Evolutionary conservation across 2,113 vertebrate genomes (phyloP).

Genomic region (Heterocephalus glaber): DNA sequence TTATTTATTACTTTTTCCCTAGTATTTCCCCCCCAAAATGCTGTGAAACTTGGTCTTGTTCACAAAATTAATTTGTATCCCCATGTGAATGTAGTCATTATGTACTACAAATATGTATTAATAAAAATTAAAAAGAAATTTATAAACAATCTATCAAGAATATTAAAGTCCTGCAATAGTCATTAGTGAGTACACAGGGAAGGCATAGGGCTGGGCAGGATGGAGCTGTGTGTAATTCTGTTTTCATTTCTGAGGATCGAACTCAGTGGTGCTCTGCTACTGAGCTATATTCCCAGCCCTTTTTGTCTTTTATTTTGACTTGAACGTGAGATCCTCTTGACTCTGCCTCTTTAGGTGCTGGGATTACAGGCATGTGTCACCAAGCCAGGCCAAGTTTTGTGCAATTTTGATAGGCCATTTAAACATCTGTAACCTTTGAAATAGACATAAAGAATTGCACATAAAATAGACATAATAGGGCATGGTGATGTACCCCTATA

Average conservation of each 20-base stretch:
- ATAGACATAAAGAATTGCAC: background rate
- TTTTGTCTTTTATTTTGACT: background rate
- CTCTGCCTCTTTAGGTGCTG: background rate
- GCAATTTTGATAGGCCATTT: background rate
- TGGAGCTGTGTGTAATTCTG: no score
- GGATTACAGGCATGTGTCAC: background rate
- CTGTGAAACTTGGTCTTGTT: background rate
- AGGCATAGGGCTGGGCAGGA: background rate
- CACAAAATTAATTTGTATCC: background rate
- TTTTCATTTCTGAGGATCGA: background rate
- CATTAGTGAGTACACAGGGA: background rate
- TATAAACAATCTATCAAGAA: background rate
- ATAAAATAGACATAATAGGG: background rate
- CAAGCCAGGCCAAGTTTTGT: background rate
- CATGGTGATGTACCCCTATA: background rate
- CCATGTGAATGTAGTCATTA: background rate
- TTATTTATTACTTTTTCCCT: background rate
- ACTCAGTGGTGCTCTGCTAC: background rate
- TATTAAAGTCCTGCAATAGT: background rate
- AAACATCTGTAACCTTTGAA: background rate
- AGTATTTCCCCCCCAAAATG: background rate
- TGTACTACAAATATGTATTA: background rate
- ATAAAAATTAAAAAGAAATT: background rate
- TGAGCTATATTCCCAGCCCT: background rate
- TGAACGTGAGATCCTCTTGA: background rate